Conservation (phyloP, 2,797 vertebrate species). For the Mastacembelus armatus region DNA sequence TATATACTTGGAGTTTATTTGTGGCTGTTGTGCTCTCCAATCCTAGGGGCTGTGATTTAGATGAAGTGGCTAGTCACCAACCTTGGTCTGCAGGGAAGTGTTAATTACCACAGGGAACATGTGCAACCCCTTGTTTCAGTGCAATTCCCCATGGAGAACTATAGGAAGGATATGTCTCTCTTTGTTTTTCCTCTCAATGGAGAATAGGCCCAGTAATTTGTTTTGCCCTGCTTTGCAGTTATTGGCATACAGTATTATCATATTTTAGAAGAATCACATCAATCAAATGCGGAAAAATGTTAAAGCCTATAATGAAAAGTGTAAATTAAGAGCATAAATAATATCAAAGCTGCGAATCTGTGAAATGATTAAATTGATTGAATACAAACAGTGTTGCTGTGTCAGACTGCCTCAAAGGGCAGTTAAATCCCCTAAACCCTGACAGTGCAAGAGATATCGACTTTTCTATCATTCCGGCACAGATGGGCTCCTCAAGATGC, state of each 20-base stretch:
- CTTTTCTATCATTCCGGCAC: conserved; percentile 29
- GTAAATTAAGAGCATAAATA: not conserved
- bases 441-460: conserved; percentile 1
- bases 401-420: not conserved
- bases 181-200: conserved; percentile 48
- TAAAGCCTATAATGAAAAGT: too few relatives aligned
- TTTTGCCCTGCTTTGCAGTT: conserved; percentile 15
- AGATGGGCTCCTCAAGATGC: conserved; percentile 32
- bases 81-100: conserved; percentile 45
- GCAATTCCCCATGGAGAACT: conserved; percentile 26
- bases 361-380: too few relatives aligned
- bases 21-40: conserved; percentile 22
- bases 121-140: conserved; percentile 27
- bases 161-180: conserved; percentile 36
- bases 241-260: conserved; percentile 5
- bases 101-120: conserved; percentile 63
- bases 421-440: conserved; percentile 22
- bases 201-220: conserved; percentile 25
- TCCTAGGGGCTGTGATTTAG: conserved; percentile 58
- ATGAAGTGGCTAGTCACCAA: conserved; percentile 51
- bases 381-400: not conserved
- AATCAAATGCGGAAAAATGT: too few relatives aligned
- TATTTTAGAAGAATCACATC: too few relatives aligned
- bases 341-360: not conserved
- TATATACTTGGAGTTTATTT: too few relatives aligned